Conservation (phyloP, 1,140 invertebrate genomes). For the Drosophila neocordata region DNA sequence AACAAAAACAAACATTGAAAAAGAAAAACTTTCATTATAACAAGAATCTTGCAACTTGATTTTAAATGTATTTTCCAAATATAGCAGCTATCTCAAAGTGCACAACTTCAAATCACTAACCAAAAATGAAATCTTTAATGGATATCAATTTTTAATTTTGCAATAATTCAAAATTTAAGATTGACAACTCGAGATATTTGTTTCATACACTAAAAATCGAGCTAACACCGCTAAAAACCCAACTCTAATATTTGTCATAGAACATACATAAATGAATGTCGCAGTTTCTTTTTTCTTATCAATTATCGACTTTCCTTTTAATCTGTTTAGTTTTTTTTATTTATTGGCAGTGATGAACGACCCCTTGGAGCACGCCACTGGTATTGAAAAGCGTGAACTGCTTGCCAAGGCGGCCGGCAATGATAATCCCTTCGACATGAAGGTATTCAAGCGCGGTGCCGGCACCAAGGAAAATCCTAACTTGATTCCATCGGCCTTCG, state of each 20-base stretch:
- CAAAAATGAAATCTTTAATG: no score
- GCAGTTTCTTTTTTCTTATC: constrained; percentile 30
- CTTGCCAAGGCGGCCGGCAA: constrained; percentile 93
- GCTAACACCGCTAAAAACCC: background rate
- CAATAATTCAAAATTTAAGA: no score
- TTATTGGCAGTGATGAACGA: constrained; percentile 88
- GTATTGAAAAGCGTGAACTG: constrained; percentile 94
- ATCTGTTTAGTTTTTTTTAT: constrained; percentile 28
- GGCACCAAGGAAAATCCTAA: constrained; percentile 95
- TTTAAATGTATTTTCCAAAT: background rate
- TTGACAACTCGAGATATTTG: background rate
- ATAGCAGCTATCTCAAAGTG: background rate
- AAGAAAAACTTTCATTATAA: background rate
- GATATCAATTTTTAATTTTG: no score
- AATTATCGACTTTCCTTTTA: constrained; percentile 25
- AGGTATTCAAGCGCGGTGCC: constrained; percentile 89
- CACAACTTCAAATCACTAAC: no score
- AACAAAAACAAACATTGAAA: background rate
- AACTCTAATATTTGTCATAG: background rate
- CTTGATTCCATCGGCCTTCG: constrained; percentile 93
- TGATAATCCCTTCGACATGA: constrained; percentile 95
- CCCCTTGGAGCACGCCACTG: constrained; percentile 95
- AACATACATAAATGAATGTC: background rate
- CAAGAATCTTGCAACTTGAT: background rate
- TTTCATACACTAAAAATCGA: background rate